Base-by-base conservation (phyloP, 2,888 invertebrate genomes). In the Scaptomyza tumidula region DNA sequence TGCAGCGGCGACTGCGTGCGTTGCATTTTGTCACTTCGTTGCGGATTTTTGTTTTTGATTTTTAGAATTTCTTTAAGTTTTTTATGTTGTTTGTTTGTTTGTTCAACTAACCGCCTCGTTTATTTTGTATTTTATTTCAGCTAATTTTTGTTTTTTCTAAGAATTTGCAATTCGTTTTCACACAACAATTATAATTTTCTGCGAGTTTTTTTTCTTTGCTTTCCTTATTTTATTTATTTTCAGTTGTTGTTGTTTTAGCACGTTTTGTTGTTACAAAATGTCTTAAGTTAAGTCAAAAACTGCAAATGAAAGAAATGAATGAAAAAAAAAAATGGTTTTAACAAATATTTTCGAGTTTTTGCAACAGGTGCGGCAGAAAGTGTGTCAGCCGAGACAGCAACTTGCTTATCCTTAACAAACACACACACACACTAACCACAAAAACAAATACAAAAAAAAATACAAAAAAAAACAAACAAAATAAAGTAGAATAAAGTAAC, bases 1-100 rank as follows among this genome's bases (percentile, higher is more conserved):
- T 52, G 44, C 64, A 75, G 62, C 78, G 78, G 62, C 75, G 68
- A 76, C 88, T 84, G 88, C 84, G 76, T 84, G 78, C 81, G 81
- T 55, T 83, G 88, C 83, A 83, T 83, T 72, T 66, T 71, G 66
- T 67, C 69, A 85, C 75, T 78, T 71, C 49, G 41, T 13, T 33
- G 35, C 11, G 54, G n/a, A n/a, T 52, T 24, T 24, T 41, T 4
- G 46, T 37, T 59, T 16, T 19, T 52, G 29, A 6, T 13, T 11
- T 13, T 13, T 11, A 3, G 1, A 14, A 85, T 71, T 78, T 71
- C 59, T 78, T 80, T 56, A 41, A 35, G 54, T 29, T 48, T 16
- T 14, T 44, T 6, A 33, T 33, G 55, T 39, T 39, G 10, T n/a
- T 13, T 37, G 6, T 16, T 9, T 59, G 7, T 31, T 33, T 33